Percentiles rank a stretch among this genome's conserved stretches.
These are phyloP conservation scores for Glandiceps talaboti DNA, from an alignment of 53 echinoderm and acorn worm genomes.

Conservation along the genomic window DNA sequence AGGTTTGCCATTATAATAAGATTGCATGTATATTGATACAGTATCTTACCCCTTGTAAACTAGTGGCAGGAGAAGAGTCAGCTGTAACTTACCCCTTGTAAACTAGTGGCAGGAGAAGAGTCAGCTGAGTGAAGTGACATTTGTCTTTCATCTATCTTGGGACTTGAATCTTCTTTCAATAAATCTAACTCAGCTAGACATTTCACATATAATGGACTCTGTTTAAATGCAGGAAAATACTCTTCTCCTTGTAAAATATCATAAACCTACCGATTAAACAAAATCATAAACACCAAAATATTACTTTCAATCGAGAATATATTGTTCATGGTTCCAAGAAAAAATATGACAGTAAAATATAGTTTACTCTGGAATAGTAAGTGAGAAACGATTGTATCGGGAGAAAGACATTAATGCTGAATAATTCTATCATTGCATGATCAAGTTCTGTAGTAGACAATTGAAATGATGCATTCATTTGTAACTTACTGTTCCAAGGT, in stretches of 20 bases:
- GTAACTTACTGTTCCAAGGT: too few relatives aligned
- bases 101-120: constrained; percentile 80
- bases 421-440: too few relatives aligned
- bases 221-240: constrained; percentile 85
- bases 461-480: too few relatives aligned
- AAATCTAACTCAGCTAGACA: constrained; percentile 93
- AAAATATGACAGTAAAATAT: too few relatives aligned
- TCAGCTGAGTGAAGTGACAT: constrained; percentile 44
- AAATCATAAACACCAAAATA: too few relatives aligned
- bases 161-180: constrained; percentile 39
- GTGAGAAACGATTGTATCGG: too few relatives aligned
- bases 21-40: background rate
- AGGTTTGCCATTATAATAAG: too few relatives aligned
- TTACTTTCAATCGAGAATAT: too few relatives aligned
- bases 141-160: constrained; percentile 57
- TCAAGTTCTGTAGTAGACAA: too few relatives aligned
- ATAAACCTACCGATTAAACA: constrained; percentile 74
- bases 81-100: constrained; percentile 54
- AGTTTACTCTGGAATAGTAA: too few relatives aligned
- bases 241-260: constrained; percentile 61
- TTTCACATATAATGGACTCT: constrained; percentile 51
- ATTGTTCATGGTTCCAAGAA: too few relatives aligned
- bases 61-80: constrained; percentile 83
- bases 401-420: too few relatives aligned
- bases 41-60: constrained; percentile 74